Percentiles rank a stretch among this genome's conserved stretches.
Evolutionary conservation across 2,113 vertebrate species (phyloP).

Genomic region (Zapus hudsonius): DNA sequence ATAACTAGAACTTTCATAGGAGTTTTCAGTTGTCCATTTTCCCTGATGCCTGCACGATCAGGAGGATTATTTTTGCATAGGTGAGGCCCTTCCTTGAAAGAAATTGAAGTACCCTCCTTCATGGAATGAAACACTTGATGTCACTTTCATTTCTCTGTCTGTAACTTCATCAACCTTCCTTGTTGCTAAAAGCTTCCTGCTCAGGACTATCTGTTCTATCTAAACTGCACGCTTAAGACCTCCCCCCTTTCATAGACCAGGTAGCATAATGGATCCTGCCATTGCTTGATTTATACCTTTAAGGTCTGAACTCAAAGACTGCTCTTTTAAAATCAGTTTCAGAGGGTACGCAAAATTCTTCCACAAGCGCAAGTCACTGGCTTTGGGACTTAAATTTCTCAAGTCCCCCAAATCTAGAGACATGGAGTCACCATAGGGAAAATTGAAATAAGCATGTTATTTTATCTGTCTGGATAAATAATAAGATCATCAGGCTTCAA

Average conservation of each 20-base stretch:
- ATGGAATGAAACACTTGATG: not conserved
- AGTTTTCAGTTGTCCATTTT: not conserved
- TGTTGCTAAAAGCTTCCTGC: not conserved
- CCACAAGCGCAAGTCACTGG: not conserved
- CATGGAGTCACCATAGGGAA: not conserved
- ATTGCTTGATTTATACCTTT: not conserved
- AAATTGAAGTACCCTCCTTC: not conserved
- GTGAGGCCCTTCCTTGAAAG: not conserved
- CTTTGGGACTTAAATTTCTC: not conserved
- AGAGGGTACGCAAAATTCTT: not conserved
- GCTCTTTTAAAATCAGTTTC: not conserved
- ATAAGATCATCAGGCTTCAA: not conserved
- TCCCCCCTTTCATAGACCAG: too few relatives aligned
- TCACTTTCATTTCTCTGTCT: not conserved
- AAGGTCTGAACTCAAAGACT: not conserved
- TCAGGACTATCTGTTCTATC: not conserved
- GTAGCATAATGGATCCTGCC: too few relatives aligned
- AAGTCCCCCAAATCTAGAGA: not conserved
- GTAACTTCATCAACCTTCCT: not conserved
- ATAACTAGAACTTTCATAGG: not conserved
- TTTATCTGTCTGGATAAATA: constrained; percentile 16
- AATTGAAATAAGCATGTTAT: not conserved
- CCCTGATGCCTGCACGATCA: not conserved
- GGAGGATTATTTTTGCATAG: not conserved
- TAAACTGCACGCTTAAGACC: not conserved